Base-by-base conservation (phyloP, 1,140 invertebrate genomes). In the Leptinotarsa undecemlineata region DNA sequence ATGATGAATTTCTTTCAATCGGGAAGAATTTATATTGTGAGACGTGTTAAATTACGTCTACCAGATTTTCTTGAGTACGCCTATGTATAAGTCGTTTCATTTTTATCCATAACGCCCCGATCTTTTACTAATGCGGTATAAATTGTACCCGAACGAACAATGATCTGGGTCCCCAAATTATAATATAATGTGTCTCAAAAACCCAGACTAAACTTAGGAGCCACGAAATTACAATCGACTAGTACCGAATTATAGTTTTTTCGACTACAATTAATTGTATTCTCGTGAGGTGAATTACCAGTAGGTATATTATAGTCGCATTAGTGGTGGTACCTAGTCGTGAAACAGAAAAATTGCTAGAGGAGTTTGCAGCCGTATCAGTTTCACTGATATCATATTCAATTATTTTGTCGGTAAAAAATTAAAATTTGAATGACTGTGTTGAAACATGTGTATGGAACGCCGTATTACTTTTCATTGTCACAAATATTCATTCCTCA, bases 81-180 rank as follows among this genome's bases (percentile, higher is more conserved):
- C 63, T 20, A 21, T 66, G 63, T 2, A 66, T n/a, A 57, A 17
- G 19, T 17, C 4, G 21, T 66, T 20, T 17, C 23, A 21, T 20
- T 66, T 66, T 66, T 66, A 6, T 21, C 63, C 26, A 23, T 23
- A 33, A 66, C 21, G 63, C 63, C 8, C 26, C 26, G 15, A 23
- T 23, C 20, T 66, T 14, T 17, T 6, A 66, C 26, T 66, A 66
- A 66, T 66, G 63, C 63, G 26, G 20, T 66, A 66, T 66, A 66
- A 66, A 66, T 66, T 66, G 63, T 66, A 5, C 63, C 20, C 20
- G 26, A 17, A 66, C 20, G n/a, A 66, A 33, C 20, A 4, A 66
- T 66, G 63, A 15, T 66, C 14, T 21, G 60, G 4, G 23, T 14
- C 63, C 23, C 63, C 23, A 66, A 66, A 66, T 66, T 66, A 66